Evolutionary conservation across 2,797 vertebrate species (phyloP).

Genomic region (Hippocampus kuda): DNA sequence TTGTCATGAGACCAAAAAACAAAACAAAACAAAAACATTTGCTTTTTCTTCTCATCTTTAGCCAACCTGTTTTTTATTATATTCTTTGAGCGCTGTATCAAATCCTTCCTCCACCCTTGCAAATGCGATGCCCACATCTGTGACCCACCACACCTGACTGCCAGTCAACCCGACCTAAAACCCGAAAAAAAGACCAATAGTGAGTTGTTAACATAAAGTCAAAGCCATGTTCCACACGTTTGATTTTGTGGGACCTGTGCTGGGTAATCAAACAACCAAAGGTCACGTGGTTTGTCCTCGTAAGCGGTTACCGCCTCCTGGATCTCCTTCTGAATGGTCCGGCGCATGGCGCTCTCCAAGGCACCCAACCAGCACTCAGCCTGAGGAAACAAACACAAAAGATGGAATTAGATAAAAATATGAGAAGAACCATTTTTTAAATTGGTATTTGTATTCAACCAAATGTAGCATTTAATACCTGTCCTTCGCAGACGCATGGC

Average conservation of each 20-base stretch:
- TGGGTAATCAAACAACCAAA: slow-evolving; percentile 67
- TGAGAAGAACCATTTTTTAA: not conserved
- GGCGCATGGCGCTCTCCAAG: slow-evolving; percentile 62
- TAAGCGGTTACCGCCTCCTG: slow-evolving; percentile 62
- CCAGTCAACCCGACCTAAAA: slow-evolving; percentile 60
- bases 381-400: slow-evolving; percentile 19
- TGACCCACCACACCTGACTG: slow-evolving; percentile 67
- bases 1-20: not conserved
- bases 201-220: not conserved
- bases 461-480: slow-evolving; percentile 36
- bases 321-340: slow-evolving; percentile 63
- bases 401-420: not conserved
- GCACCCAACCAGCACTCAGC: slow-evolving; percentile 61
- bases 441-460: not conserved
- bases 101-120: slow-evolving; percentile 68
- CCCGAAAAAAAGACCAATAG: not conserved
- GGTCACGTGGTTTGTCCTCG: slow-evolving; percentile 70
- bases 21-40: too few relatives aligned
- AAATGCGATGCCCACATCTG: slow-evolving; percentile 69
- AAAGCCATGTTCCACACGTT: not conserved
- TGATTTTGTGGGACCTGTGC: slow-evolving; percentile 47
- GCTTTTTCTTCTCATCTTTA: not conserved
- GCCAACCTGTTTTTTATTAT: slow-evolving; percentile 65
- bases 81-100: slow-evolving; percentile 70
- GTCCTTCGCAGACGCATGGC: slow-evolving; percentile 60